Evolutionary conservation across 1,140 invertebrate genomes (phyloP).

Genomic region (Spodoptera litura): DNA sequence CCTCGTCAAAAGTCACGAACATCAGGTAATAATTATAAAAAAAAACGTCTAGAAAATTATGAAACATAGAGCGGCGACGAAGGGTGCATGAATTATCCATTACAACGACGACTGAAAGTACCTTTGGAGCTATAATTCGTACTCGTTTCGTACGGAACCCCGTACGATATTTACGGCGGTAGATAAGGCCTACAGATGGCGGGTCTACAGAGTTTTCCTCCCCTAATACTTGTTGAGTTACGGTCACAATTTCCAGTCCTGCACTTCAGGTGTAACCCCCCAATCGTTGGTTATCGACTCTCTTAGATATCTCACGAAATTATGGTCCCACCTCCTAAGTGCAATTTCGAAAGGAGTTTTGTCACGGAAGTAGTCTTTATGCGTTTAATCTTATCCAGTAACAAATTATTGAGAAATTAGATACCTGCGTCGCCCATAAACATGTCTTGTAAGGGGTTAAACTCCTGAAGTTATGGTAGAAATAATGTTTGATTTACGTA

Average conservation of each 20-base stretch:
- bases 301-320: constrained; percentile 32
- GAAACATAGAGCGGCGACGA: constrained; percentile 55
- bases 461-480: constrained; percentile 19
- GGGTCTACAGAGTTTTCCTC: constrained; percentile 76
- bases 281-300: constrained; percentile 63
- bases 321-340: constrained; percentile 15
- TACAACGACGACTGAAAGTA: constrained; percentile 76
- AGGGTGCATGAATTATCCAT: constrained; percentile 85
- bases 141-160: constrained; percentile 75
- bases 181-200: constrained; percentile 85
- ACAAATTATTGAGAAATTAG: constrained; percentile 35
- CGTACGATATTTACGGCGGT: constrained; percentile 80
- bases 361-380: constrained; percentile 23
- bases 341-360: constrained; percentile 34
- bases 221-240: constrained; percentile 85
- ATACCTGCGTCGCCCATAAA: constrained; percentile 17
- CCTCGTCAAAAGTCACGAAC: constrained; percentile 66
- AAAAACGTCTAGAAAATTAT: constrained; percentile 79
- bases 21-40: constrained; percentile 76
- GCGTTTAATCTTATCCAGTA: constrained; percentile 35
- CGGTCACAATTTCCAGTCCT: constrained; percentile 82
- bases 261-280: constrained; percentile 75
- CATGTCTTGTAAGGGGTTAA: constrained; percentile 17
- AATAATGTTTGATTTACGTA: constrained; percentile 22
- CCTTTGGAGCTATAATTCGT: constrained; percentile 80